These are phyloP conservation scores for Trachemys scripta DNA, from an alignment of 2,113 vertebrate species.

Conservation along the genomic window DNA sequence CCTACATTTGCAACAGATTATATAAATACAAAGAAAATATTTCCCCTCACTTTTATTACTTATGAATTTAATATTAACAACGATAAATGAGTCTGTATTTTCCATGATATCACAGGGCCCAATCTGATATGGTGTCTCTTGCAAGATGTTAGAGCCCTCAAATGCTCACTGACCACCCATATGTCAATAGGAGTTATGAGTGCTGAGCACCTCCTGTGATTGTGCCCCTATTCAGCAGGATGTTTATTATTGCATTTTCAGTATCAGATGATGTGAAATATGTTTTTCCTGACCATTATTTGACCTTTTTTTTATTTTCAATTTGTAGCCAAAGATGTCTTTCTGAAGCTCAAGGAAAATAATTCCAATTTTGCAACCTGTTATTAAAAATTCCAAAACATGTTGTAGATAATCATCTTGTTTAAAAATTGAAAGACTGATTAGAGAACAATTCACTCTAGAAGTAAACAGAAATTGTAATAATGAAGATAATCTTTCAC, in stretches of 20 bases:
- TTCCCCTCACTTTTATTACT: not conserved
- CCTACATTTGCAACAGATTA: not conserved
- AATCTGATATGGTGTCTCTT: not conserved
- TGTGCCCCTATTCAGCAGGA: not conserved
- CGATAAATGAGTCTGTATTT: not conserved
- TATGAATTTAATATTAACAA: not conserved
- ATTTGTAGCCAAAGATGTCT: not conserved
- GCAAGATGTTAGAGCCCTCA: not conserved
- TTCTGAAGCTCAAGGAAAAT: not conserved
- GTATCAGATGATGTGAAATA: not conserved
- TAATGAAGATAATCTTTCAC: not conserved
- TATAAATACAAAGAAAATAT: not conserved
- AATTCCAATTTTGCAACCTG: not conserved
- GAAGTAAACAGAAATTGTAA: not conserved
- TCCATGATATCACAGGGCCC: not conserved
- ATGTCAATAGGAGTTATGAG: not conserved
- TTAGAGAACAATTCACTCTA: not conserved
- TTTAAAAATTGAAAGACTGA: not conserved
- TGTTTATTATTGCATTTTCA: not conserved
- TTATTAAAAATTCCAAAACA: not conserved
- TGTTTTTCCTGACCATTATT: not conserved
- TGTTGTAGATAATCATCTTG: fast-evolving
- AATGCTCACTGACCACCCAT: not conserved
- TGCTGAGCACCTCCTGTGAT: not conserved
- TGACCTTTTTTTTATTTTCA: not conserved